phyloP scores from a whole-genome alignment of 2,888 invertebrate species.

The Pandemis cinnamomeana region DNA sequence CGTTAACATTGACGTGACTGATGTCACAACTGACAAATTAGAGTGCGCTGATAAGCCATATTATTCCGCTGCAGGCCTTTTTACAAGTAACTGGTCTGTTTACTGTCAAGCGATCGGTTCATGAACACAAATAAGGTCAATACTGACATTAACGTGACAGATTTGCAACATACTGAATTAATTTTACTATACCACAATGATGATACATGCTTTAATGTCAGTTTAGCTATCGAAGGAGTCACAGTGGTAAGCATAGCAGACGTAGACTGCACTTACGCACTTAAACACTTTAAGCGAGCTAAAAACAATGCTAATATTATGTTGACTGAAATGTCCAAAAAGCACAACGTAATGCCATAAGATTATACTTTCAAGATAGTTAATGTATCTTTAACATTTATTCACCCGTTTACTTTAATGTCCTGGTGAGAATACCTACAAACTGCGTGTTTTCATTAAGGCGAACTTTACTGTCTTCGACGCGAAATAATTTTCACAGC shows the following conservation, averaged over 20 bases:
- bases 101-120: constrained; percentile 23
- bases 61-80: constrained; percentile 8
- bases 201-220: not conserved
- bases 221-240: not conserved
- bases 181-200: not conserved
- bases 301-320: no score
- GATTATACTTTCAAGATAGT: no score
- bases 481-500: not conserved
- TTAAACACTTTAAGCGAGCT: no score
- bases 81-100: constrained; percentile 18
- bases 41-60: constrained; percentile 7
- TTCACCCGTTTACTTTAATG: no score
- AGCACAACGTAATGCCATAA: no score
- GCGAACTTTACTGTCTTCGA: no score
- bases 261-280: no score
- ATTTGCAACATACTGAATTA: not conserved
- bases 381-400: no score
- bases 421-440: no score
- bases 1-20: not conserved
- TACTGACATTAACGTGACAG: constrained; percentile 19
- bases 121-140: constrained; percentile 1
- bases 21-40: constrained; percentile 10
- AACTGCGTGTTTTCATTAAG: no score
- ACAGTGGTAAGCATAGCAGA: not conserved
- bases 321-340: no score